phyloP scores from a whole-genome alignment of 2,113 vertebrate genomes.

The Todiramphus chloris region DNA sequence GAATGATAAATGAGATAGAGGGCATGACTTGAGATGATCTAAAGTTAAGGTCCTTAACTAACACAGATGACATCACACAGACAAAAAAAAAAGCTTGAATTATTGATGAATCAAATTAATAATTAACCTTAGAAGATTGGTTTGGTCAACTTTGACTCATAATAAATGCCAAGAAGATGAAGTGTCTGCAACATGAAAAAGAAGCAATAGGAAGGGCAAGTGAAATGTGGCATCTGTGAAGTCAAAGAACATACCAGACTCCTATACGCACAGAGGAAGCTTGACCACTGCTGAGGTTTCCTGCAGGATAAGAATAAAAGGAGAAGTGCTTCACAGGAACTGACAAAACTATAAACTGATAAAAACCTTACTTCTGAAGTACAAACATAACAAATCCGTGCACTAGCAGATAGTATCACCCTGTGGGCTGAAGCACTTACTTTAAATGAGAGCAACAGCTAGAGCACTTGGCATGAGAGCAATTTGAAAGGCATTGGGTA shows the following conservation, averaged over 20 bases:
- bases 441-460: background rate
- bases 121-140: slow-evolving; percentile 53
- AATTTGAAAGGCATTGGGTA: background rate
- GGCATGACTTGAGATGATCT: slow-evolving; percentile 27
- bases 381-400: background rate
- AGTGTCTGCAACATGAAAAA: background rate
- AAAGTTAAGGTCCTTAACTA: slow-evolving; percentile 28
- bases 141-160: slow-evolving; percentile 59
- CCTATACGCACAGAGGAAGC: background rate
- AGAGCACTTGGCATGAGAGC: background rate
- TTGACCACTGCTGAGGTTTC: background rate
- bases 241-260: background rate
- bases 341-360: background rate
- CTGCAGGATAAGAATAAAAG: background rate
- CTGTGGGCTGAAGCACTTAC: background rate
- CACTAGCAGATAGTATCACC: background rate
- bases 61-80: slow-evolving; percentile 46
- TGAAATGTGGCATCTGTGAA: background rate
- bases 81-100: background rate
- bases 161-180: slow-evolving; percentile 50
- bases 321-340: background rate
- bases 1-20: slow-evolving; percentile 36
- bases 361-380: background rate
- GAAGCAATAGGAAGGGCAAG: background rate
- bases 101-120: slow-evolving; percentile 62